Conservation (phyloP, 2,113 vertebrate species). For the Vidua chalybeata region DNA sequence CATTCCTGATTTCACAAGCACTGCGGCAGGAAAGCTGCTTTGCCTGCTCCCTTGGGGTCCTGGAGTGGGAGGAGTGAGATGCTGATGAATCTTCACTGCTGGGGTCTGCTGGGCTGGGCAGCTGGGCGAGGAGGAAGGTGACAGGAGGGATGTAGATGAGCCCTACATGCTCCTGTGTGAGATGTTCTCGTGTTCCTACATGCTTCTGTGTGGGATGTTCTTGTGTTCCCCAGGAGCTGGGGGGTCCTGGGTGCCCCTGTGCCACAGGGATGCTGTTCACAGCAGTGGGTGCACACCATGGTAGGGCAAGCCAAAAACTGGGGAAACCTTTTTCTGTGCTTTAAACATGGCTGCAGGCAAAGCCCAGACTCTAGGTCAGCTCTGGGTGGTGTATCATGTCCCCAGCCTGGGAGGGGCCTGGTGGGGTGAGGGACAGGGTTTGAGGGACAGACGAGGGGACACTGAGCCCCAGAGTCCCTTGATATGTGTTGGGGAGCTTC, state of each 20-base stretch:
- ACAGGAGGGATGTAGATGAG: neutral
- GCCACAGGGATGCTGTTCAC: neutral
- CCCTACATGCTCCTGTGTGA: neutral
- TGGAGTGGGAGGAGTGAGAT: rapidly evolving
- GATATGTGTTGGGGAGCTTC: neutral
- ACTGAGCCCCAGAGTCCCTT: neutral
- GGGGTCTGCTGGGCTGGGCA: neutral
- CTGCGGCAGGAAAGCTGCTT: neutral
- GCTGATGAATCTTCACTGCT: rapidly evolving
- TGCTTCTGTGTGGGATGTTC: neutral
- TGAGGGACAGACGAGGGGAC: neutral
- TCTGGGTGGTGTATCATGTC: neutral
- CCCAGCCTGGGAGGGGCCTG: rapidly evolving
- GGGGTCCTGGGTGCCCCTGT: neutral
- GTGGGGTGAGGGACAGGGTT: rapidly evolving
- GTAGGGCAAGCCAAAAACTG: neutral
- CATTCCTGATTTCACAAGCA: neutral
- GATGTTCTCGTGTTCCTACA: neutral
- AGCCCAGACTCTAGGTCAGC: neutral
- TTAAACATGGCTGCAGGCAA: neutral
- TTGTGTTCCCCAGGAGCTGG: neutral
- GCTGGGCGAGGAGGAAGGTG: neutral
- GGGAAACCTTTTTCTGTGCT: neutral
- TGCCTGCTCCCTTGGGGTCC: rapidly evolving
- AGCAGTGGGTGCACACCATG: rapidly evolving